phyloP scores from a whole-genome alignment of 2,797 vertebrate genomes.

The Leptodactylus fallax region DNA sequence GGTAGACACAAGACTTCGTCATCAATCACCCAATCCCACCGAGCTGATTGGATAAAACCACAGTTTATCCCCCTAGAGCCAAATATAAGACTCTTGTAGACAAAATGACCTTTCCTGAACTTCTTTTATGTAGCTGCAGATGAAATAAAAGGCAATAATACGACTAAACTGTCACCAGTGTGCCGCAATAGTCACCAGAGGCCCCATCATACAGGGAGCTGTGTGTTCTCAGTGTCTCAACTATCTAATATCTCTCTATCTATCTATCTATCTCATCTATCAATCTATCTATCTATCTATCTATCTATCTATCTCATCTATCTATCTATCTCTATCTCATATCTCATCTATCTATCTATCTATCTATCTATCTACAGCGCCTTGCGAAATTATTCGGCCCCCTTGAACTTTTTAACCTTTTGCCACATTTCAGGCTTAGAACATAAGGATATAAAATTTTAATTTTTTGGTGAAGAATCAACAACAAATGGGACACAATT shows the following conservation, averaged over 20 bases:
- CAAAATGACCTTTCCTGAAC: constrained; percentile 51
- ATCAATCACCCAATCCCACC: constrained; percentile 4
- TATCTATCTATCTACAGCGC: not conserved
- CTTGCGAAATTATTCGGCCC: no score
- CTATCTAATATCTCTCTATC: not conserved
- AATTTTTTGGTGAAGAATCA: no score
- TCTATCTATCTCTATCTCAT: not conserved
- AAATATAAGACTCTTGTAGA: constrained; percentile 8
- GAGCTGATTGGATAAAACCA: constrained; percentile 28
- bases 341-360: not conserved
- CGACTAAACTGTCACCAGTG: not conserved
- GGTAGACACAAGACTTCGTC: not conserved
- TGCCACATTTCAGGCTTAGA: no score
- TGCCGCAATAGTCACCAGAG: not conserved
- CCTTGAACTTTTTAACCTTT: no score
- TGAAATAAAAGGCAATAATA: constrained; percentile 36
- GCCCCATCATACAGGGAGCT: not conserved
- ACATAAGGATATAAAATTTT: no score
- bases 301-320: not conserved
- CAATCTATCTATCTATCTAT: not conserved
- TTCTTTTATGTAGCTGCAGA: constrained; percentile 45
- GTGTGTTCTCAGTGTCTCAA: no score
- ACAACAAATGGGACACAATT: no score
- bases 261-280: not conserved
- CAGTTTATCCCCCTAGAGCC: not conserved